These are phyloP conservation scores for Spodoptera exigua DNA, from an alignment of 2,888 invertebrate species.

Conservation along the genomic window DNA sequence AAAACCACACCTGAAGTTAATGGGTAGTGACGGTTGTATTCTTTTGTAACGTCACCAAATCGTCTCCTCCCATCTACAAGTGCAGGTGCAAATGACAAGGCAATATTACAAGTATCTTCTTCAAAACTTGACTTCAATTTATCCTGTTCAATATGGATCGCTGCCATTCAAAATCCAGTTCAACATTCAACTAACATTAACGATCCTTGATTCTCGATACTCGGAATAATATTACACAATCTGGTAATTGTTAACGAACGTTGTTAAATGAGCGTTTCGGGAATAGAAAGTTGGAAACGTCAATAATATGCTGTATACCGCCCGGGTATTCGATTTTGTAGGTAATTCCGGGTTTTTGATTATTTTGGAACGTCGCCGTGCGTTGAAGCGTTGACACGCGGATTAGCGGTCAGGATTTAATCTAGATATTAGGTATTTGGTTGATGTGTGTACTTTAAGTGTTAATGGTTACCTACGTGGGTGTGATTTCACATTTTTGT, in stretches of 20 bases:
- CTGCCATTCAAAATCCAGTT: constrained; percentile 4
- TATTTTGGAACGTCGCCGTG: constrained; percentile 50
- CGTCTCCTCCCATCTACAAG: too few species aligned
- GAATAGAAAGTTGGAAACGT: constrained; percentile 29
- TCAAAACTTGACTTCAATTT: constrained; percentile 13
- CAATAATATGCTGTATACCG: constrained; percentile 40
- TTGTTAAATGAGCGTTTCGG: constrained; percentile 37
- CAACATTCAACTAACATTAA: not conserved
- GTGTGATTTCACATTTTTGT: too few species aligned
- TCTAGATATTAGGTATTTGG: constrained; percentile 3
- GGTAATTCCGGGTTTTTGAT: constrained; percentile 55
- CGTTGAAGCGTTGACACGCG: constrained; percentile 21
- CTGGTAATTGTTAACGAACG: constrained; percentile 47
- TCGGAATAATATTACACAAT: constrained; percentile 30
- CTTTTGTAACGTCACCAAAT: too few species aligned
- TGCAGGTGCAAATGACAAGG: too few species aligned
- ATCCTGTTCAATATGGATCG: constrained; percentile 21
- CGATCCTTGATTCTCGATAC: constrained; percentile 16
- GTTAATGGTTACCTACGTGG: too few species aligned
- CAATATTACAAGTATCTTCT: too few species aligned
- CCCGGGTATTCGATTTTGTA: constrained; percentile 51
- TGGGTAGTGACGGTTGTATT: too few species aligned
- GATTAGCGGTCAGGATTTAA: constrained; percentile 10
- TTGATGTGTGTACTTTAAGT: too few species aligned
- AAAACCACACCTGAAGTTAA: too few species aligned